These are phyloP conservation scores for Idaea aversata DNA, from an alignment of 2,888 invertebrate genomes.

Conservation along the genomic window DNA sequence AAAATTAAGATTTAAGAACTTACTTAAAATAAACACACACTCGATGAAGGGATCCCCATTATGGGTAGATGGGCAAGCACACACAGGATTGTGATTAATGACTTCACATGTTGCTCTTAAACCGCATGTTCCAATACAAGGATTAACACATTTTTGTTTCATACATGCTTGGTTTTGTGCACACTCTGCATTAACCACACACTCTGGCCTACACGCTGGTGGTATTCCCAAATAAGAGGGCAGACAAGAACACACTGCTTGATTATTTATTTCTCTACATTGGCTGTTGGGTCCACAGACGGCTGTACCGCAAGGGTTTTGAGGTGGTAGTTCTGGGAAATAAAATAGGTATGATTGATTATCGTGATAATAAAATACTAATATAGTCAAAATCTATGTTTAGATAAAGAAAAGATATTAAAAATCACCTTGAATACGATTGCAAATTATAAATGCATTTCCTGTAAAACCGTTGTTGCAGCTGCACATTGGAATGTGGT, in stretches of 20 bases:
- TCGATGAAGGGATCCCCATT: slow-evolving; percentile 84
- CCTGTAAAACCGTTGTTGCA: slow-evolving; percentile 84
- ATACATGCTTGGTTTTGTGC: slow-evolving; percentile 84
- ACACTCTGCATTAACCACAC: slow-evolving; percentile 86
- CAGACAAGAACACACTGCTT: slow-evolving; percentile 87
- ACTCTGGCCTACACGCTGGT: slow-evolving; percentile 87
- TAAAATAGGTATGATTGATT: slow-evolving; percentile 14
- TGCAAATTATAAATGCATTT: slow-evolving; percentile 73
- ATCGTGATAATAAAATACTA: slow-evolving; percentile 11
- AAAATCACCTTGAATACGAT: slow-evolving; percentile 78
- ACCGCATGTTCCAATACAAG: slow-evolving; percentile 87
- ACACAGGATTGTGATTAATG: slow-evolving; percentile 87
- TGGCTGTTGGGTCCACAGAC: slow-evolving; percentile 88
- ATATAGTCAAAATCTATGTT: slow-evolving; percentile 5
- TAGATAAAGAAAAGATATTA: slow-evolving; percentile 6
- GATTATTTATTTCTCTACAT: slow-evolving; percentile 82
- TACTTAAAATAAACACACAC: slow-evolving; percentile 67
- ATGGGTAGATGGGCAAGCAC: slow-evolving; percentile 84
- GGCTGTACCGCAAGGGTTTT: slow-evolving; percentile 84
- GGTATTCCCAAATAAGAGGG: slow-evolving; percentile 85
- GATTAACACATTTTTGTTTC: slow-evolving; percentile 86
- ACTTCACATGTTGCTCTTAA: slow-evolving; percentile 82
- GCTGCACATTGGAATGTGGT: slow-evolving; percentile 85
- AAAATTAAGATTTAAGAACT: slow-evolving; percentile 30
- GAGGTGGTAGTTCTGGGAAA: slow-evolving; percentile 45